Conservation (phyloP, 2,888 invertebrate species). For the Eilema sororculum region DNA sequence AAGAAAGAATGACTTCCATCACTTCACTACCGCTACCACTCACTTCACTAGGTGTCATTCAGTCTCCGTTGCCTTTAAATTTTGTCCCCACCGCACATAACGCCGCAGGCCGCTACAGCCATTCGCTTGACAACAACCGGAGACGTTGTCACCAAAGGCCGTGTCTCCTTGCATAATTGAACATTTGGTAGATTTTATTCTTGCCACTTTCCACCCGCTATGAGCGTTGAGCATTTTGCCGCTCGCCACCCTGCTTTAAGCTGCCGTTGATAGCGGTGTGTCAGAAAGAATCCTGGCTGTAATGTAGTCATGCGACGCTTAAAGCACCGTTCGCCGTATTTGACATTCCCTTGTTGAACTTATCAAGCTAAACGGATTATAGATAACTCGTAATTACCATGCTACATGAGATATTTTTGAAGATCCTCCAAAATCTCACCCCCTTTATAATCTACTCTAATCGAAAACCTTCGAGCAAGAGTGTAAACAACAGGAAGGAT, state of each 20-base stretch:
- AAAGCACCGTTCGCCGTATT: slow-evolving; percentile 14
- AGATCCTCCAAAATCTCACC: slow-evolving; percentile 3
- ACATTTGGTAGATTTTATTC: neutral
- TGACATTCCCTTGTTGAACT: slow-evolving; percentile 14
- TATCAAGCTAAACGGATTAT: slow-evolving; percentile 20
- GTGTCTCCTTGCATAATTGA: neutral
- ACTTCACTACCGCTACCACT: too few species aligned
- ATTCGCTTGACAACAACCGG: neutral
- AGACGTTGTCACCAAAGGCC: too few species aligned
- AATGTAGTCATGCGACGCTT: neutral
- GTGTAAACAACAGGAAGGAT: slow-evolving; percentile 12
- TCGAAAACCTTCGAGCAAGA: slow-evolving; percentile 5
- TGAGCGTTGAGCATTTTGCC: neutral
- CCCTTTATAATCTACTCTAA: slow-evolving; percentile 13
- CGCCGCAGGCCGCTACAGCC: neutral
- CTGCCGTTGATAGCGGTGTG: neutral
- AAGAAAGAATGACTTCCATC: too few species aligned
- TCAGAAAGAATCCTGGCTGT: neutral
- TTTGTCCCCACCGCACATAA: neutral
- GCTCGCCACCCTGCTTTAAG: neutral
- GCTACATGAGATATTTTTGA: slow-evolving; percentile 11
- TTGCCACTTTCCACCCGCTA: too few species aligned
- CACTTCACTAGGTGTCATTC: too few species aligned
- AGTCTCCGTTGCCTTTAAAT: too few species aligned
- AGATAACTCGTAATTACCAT: slow-evolving; percentile 15